Conservation (phyloP, 2,113 vertebrate genomes). For the Pogona vitticeps region DNA sequence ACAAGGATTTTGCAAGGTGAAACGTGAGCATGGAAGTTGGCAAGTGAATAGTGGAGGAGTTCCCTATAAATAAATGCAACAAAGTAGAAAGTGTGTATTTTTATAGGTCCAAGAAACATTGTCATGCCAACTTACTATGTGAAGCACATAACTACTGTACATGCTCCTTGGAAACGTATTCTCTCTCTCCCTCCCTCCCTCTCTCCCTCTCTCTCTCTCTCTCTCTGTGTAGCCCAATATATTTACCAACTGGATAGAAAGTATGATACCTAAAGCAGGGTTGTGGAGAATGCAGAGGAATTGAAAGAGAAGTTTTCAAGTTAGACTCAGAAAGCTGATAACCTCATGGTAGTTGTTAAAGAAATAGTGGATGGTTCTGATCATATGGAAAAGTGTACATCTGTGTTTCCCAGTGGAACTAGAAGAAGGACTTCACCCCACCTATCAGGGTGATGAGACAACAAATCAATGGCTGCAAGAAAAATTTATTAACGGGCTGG, state of each 20-base stretch:
- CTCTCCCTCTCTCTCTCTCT: background rate
- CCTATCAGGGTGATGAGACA: background rate
- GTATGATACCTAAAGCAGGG: background rate
- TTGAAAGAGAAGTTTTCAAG: background rate
- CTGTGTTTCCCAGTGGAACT: background rate
- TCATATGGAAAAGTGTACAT: background rate
- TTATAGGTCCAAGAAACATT: no score
- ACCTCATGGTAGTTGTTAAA: background rate
- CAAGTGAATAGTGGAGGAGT: no score
- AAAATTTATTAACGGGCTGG: conserved; percentile 4
- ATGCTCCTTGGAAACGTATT: no score
- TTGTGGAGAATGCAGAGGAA: no score
- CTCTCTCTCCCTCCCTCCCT: no score
- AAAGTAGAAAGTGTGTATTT: background rate
- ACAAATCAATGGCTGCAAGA: background rate
- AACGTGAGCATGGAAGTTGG: no score
- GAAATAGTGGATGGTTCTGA: background rate
- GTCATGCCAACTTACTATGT: no score
- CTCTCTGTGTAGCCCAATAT: background rate
- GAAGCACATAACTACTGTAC: no score
- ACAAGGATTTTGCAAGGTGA: no score
- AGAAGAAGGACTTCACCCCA: background rate
- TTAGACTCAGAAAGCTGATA: background rate
- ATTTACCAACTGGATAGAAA: background rate
- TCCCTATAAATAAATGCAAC: background rate